phyloP scores from a whole-genome alignment of 2,888 invertebrate genomes.

The Sesia bembeciformis region DNA sequence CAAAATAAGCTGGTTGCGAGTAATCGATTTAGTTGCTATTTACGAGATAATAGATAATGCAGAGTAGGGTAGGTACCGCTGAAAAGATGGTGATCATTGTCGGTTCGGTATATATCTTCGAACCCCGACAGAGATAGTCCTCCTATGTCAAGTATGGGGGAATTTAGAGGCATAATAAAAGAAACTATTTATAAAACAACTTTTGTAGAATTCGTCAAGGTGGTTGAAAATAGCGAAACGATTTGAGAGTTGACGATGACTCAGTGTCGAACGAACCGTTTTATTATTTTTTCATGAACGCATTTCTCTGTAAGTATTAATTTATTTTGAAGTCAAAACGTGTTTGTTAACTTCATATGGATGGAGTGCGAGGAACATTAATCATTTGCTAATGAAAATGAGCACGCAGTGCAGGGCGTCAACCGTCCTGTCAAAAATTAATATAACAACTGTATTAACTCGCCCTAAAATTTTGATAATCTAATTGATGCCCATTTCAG shows the following conservation, averaged over 20 bases:
- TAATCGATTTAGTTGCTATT: no score
- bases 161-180: no score
- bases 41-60: no score
- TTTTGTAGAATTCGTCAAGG: conserved; percentile 20
- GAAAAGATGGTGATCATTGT: no score
- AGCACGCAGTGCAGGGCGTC: conserved; percentile 28
- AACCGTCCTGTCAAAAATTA: conserved; percentile 22
- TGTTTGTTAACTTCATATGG: neutral
- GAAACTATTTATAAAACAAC: neutral
- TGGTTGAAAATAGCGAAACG: conserved; percentile 30
- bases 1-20: no score
- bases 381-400: conserved; percentile 29
- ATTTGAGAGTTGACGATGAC: conserved; percentile 14
- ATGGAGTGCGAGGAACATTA: conserved; percentile 15
- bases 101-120: no score
- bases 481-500: neutral
- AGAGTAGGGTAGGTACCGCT: no score
- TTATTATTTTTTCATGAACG: conserved; percentile 19
- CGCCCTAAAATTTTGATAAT: conserved; percentile 4
- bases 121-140: no score
- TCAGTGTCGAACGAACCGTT: conserved; percentile 25
- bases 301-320: neutral
- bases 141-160: no score
- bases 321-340: neutral
- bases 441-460: conserved; percentile 20